A percentile compares a stretch with the other conserved stretches of the same genome.
phyloP scores from a whole-genome alignment of 2,888 invertebrate species.

The Drosophila mayaguana region DNA sequence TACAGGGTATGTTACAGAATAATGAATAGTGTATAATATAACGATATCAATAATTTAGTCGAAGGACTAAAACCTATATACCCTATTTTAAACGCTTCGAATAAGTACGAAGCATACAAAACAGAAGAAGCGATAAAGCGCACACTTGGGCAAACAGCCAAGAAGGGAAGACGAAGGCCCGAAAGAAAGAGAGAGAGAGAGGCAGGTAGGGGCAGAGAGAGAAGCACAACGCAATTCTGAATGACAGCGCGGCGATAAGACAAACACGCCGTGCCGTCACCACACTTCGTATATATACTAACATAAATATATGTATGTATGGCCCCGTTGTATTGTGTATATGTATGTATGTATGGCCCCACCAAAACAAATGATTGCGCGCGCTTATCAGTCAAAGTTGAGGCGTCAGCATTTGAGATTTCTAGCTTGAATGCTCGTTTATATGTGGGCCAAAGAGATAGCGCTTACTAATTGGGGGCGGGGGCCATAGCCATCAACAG shows the following conservation, averaged over 20 bases:
- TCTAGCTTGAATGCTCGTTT: constrained; percentile 1
- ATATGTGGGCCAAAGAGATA: constrained; percentile 56
- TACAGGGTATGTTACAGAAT: too few species aligned
- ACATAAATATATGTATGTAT: background rate
- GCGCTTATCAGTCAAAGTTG: constrained; percentile 56
- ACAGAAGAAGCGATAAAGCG: constrained; percentile 18
- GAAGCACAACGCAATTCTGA: constrained; percentile 7
- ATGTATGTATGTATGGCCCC: background rate
- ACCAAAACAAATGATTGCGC: constrained; percentile 2
- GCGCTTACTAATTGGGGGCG: constrained; percentile 19
- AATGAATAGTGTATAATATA: too few species aligned
- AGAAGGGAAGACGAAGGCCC: background rate
- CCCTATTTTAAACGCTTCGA: background rate
- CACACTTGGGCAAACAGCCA: constrained; percentile 48
- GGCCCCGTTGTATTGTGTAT: background rate
- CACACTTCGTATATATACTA: constrained; percentile 8
- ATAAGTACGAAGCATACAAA: constrained; percentile 8
- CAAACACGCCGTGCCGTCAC: constrained; percentile 27
- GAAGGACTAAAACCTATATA: background rate
- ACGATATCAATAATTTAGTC: too few species aligned
- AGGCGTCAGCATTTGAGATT: constrained; percentile 29
- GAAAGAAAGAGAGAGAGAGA: background rate
- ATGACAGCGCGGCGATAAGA: constrained; percentile 49
- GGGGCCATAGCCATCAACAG: background rate
- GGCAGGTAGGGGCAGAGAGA: background rate